These are phyloP conservation scores for Onychorhynchus coronatus DNA, from an alignment of 2,113 vertebrate species.

Conservation along the genomic window DNA sequence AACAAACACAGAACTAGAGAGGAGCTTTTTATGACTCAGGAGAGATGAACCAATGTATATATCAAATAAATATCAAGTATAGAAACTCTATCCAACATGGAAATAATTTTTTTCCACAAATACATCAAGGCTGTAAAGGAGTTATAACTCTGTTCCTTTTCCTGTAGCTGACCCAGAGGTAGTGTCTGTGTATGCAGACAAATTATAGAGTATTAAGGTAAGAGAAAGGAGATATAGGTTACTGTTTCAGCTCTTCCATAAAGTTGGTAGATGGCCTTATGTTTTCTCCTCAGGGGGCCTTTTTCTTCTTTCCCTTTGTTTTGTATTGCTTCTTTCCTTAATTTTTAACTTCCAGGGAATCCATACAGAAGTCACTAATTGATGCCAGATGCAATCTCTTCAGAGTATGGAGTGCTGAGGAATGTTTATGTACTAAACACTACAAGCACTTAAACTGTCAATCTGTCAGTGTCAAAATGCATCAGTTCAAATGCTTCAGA, in stretches of 20 bases:
- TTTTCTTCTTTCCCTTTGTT: neutral
- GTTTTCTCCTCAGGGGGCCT: neutral
- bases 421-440: neutral
- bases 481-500: neutral
- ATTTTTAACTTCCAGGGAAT: neutral
- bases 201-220: neutral
- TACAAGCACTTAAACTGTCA: neutral
- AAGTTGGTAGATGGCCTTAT: neutral
- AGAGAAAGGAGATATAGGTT: neutral
- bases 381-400: neutral
- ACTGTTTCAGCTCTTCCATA: neutral
- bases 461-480: neutral
- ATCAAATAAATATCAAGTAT: neutral
- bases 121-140: neutral
- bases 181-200: neutral
- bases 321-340: neutral
- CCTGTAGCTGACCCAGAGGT: neutral
- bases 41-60: neutral
- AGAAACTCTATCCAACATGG: neutral
- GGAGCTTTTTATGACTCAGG: neutral
- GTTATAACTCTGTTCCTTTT: neutral
- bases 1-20: neutral
- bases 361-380: neutral
- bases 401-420: neutral
- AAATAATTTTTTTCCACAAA: neutral